These are phyloP conservation scores for Ormyrus nitidulus DNA, from an alignment of 2,888 invertebrate species.

Conservation along the genomic window DNA sequence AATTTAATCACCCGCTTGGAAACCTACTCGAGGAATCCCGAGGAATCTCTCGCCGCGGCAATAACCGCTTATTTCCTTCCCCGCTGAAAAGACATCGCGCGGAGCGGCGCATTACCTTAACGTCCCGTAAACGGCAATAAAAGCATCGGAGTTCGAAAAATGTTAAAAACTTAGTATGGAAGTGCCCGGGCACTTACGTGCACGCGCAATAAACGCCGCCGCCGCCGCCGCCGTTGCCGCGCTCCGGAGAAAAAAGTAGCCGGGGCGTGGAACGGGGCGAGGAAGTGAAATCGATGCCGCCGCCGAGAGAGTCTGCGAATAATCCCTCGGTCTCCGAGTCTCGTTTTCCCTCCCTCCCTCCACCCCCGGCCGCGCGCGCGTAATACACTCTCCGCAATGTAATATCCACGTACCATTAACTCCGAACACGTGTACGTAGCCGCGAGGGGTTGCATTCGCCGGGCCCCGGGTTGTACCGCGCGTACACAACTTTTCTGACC, in stretches of 20 bases:
- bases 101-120: background rate
- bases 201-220: constrained; percentile 21
- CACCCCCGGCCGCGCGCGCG: background rate
- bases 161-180: background rate
- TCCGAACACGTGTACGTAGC: constrained; percentile 64
- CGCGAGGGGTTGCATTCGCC: constrained; percentile 36
- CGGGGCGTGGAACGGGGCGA: background rate
- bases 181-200: background rate
- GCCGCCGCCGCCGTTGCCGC: no score
- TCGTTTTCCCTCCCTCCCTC: constrained; percentile 23
- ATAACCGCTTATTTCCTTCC: no score
- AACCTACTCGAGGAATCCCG: no score
- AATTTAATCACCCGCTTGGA: no score
- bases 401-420: constrained; percentile 70
- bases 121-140: constrained; percentile 13
- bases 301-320: background rate
- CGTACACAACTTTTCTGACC: no score
- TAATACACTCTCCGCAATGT: constrained; percentile 56
- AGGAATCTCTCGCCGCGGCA: no score
- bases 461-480: no score
- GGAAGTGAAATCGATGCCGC: constrained; percentile 39
- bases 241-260: background rate
- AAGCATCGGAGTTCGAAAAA: background rate
- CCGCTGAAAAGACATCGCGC: background rate
- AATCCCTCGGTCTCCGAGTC: background rate